Evolutionary conservation across 2,113 vertebrate species (phyloP).

Genomic region (Microcebus lehilahytsara): DNA sequence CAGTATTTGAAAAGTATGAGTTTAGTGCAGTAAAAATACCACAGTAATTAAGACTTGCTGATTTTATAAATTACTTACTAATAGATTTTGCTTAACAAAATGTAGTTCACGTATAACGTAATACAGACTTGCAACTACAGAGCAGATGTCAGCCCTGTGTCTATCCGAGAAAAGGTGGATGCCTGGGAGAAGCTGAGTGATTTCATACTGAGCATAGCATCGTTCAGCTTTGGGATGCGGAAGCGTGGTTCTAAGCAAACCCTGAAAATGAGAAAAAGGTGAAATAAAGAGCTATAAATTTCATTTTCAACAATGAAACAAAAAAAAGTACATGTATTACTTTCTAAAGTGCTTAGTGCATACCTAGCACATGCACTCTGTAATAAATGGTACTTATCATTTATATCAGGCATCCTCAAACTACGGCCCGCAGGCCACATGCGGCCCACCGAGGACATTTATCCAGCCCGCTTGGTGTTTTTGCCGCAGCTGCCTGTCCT

Average conservation of each 20-base stretch:
- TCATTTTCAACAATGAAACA: constrained; percentile 4
- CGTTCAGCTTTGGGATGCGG: constrained; percentile 88
- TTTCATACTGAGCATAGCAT: constrained; percentile 88
- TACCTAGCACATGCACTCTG: neutral
- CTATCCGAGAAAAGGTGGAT: constrained; percentile 91
- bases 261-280: constrained; percentile 81
- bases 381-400: neutral
- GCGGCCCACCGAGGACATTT: too few relatives aligned
- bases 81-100: constrained; percentile 87
- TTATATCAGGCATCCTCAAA: neutral
- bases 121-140: constrained; percentile 87
- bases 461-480: too few relatives aligned
- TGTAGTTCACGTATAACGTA: constrained; percentile 93
- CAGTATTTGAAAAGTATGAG: neutral
- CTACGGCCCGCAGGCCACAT: too few relatives aligned
- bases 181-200: constrained; percentile 89
- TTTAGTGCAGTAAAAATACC: neutral
- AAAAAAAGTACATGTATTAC: neutral
- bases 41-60: neutral
- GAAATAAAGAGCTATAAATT: constrained; percentile 37
- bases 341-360: neutral
- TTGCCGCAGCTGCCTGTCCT: too few relatives aligned
- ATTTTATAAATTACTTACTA: constrained; percentile 83
- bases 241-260: constrained; percentile 89
- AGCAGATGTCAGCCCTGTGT: constrained; percentile 85